Base-by-base conservation (phyloP, 1,140 invertebrate genomes). In the Subanguina moxae region DNA sequence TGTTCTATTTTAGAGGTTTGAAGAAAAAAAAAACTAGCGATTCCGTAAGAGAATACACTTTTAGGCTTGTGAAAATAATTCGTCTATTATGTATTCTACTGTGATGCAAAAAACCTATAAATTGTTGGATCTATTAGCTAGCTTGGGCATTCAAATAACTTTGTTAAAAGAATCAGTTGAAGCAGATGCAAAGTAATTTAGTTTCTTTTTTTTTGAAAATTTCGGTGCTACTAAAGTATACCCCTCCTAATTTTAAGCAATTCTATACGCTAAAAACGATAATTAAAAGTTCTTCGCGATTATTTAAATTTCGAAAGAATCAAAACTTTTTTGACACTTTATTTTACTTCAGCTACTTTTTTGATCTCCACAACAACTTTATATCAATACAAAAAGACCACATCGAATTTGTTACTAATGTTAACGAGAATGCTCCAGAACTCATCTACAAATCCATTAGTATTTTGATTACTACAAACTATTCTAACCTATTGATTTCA, bases 1-100 rank as follows among this genome's bases (percentile, higher is more conserved):
- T 30, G 64, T 23, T 71, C 70, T 19, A 59, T 71, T 27, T 46
- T 71, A 30, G 28, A 71, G 59, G 59, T 68, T 21, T 21, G 58
- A 25, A 3, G 3, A 7, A 52, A 52, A 21, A 52, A 45, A 11
- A 45, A 45, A 45, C n/a, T n/a, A n/a, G n/a, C n/a, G n/a, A n/a
- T n/a, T n/a, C n/a, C n/a, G n/a, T n/a, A n/a, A n/a, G n/a, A n/a
- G n/a, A n/a, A n/a, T n/a, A n/a, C n/a, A n/a, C n/a, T n/a, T n/a
- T n/a, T n/a, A n/a, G n/a, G n/a, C n/a, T n/a, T n/a, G n/a, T n/a
- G n/a, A n/a, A n/a, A n/a, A n/a, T n/a, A n/a, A n/a, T n/a, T 52
- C 48, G 15, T 15, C 15, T 52, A 52, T 52, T 21, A 5, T 21
- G n/a, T 52, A 52, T 25, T 52, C 48, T 3, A 15, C 1, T 21